Evolutionary conservation across 2,888 invertebrate species (phyloP).

Genomic region (Metacarcinus magister): DNA sequence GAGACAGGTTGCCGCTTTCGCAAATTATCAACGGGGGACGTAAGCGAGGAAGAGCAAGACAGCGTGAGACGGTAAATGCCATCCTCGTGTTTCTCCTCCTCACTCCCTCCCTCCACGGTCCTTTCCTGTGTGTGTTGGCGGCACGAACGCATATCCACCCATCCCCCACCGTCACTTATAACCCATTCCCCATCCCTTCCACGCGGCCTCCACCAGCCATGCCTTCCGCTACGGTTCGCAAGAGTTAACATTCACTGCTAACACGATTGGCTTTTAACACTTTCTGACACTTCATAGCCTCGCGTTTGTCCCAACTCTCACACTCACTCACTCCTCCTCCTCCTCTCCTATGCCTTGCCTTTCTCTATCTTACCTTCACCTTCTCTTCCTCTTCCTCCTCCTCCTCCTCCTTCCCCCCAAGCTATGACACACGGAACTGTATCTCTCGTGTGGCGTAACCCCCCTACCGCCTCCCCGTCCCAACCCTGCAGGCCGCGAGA

Average conservation of each 20-base stretch:
- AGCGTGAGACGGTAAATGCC: slow-evolving; percentile 2
- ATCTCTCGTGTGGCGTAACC: not conserved
- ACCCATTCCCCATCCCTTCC: slow-evolving; percentile 1
- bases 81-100: not conserved
- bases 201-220: not conserved
- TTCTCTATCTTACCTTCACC: not conserved
- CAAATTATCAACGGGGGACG: slow-evolving; percentile 9
- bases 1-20: slow-evolving; percentile 4
- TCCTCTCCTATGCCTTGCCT: not conserved
- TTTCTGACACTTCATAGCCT: not conserved
- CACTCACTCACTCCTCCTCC: not conserved
- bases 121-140: too few species aligned
- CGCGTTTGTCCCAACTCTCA: not conserved
- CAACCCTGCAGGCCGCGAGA: not conserved
- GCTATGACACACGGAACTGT: not conserved
- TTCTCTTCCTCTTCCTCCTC: not conserved
- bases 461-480: not conserved
- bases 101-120: too few species aligned
- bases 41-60: slow-evolving; percentile 26
- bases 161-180: not conserved
- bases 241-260: not conserved
- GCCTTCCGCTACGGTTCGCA: not conserved
- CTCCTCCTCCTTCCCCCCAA: not conserved
- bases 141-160: too few species aligned
- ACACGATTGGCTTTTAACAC: not conserved